Percentiles rank a stretch among this genome's conserved stretches.
Evolutionary conservation across 2,797 vertebrate genomes (phyloP).

Genomic region (Dermochelys coriacea): DNA sequence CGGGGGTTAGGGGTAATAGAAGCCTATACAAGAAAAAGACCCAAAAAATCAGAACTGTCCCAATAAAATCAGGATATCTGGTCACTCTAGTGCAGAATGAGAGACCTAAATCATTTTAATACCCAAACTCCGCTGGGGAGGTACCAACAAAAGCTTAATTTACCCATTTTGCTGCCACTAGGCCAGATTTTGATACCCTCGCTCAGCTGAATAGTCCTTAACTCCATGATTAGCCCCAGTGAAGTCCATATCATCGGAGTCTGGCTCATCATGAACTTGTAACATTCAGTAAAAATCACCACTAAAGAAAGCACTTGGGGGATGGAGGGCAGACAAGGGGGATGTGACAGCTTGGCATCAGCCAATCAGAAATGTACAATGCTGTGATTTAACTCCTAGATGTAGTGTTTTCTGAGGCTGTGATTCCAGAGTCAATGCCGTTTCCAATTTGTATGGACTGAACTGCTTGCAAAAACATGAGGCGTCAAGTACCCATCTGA

Average conservation of each 20-base stretch:
- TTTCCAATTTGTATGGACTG: conserved; percentile 9
- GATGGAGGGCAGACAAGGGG: not conserved
- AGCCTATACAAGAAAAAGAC: too few species aligned
- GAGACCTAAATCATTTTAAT: not conserved
- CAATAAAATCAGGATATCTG: too few species aligned
- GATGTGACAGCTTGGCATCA: not conserved
- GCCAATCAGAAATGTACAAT: not conserved
- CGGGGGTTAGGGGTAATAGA: too few species aligned
- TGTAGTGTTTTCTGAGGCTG: not conserved
- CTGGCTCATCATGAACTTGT: not conserved
- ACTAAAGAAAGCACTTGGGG: not conserved
- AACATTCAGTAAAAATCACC: not conserved
- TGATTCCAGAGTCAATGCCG: not conserved
- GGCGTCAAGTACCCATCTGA: not conserved
- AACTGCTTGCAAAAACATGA: not conserved
- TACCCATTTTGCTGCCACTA: not conserved
- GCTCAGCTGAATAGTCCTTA: not conserved
- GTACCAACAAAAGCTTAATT: not conserved
- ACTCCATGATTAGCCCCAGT: not conserved
- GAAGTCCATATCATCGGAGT: not conserved
- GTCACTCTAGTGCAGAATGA: not conserved
- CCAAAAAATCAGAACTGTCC: too few species aligned
- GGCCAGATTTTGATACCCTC: not conserved
- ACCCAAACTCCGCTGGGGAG: not conserved
- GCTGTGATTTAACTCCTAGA: not conserved